These are phyloP conservation scores for Caenorhabditis drosophilae DNA, from an alignment of 2,888 invertebrate genomes.

Conservation along the genomic window DNA sequence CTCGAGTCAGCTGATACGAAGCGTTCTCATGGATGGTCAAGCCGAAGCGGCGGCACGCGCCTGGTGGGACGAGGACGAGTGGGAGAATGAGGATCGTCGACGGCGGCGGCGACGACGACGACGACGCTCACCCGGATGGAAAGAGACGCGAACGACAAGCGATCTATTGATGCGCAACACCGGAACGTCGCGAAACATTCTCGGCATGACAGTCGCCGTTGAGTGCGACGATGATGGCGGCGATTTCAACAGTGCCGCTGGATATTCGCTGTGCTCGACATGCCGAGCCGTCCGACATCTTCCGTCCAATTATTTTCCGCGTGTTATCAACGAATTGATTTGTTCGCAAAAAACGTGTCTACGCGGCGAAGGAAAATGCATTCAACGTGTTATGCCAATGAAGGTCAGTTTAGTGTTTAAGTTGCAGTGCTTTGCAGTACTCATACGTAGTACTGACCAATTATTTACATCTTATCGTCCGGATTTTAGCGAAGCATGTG, in stretches of 20 bases:
- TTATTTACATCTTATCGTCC: no score
- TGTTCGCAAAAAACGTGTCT: constrained; percentile 49
- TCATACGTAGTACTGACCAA: background rate
- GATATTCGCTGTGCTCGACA: constrained; percentile 42
- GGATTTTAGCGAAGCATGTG: no score
- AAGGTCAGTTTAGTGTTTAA: constrained; percentile 25
- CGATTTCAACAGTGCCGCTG: constrained; percentile 28
- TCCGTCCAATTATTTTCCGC: constrained; percentile 47
- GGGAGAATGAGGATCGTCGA: constrained; percentile 23
- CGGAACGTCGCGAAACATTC: constrained; percentile 29
- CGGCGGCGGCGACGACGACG: background rate
- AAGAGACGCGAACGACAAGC: constrained; percentile 14
- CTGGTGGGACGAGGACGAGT: constrained; percentile 48
- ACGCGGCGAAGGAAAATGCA: constrained; percentile 49
- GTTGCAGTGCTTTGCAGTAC: no score
- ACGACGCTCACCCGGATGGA: constrained; percentile 12
- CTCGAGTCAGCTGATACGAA: constrained; percentile 30
- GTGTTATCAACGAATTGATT: constrained; percentile 53
- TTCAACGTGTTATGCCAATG: constrained; percentile 54
- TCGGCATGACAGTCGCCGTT: constrained; percentile 55
- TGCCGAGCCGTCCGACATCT: constrained; percentile 51
- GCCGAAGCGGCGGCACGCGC: constrained; percentile 27
- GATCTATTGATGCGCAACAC: constrained; percentile 26
- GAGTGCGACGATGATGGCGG: constrained; percentile 46
- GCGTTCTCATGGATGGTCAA: constrained; percentile 31